Base-by-base conservation (phyloP, 2,113 vertebrate genomes). In the Phainopepla nitens region DNA sequence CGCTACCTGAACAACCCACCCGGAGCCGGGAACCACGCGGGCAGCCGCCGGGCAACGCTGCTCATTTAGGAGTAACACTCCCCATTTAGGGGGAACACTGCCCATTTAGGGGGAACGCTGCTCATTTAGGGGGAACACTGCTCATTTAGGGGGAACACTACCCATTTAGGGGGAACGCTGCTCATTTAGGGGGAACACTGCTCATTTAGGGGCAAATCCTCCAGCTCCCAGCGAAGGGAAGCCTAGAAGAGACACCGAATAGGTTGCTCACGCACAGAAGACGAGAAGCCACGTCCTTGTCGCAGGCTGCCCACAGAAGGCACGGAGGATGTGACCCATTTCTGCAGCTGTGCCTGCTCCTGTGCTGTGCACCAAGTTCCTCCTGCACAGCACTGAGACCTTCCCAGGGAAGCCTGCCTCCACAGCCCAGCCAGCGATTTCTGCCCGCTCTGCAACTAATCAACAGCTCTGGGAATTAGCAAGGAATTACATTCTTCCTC, bases 11-110 rank as follows among this genome's bases (percentile, higher is more conserved):
- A 11, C 72, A 44, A 8, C 35, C 51, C 80, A 21, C 61, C 9
- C 0, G 0, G 58, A 50, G 50, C 0, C 54, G 39, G 51, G 31
- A 60, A 57, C 56, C 29, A 56, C 0, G 0, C 35, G 31, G 66
- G 39, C 69, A 89, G 62, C 36, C 31, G 42, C 84, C 50, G 60
- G 41, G 13, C 71, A 73, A 5, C 62, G 3, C 25, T 7, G 60
- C 82, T 90, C 62, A 25, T 50, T 80, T 69, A 19, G n/a, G n/a
- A n/a, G n/a, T n/a, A n/a, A n/a, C n/a, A n/a, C n/a, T n/a, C n/a
- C n/a, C n/a, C n/a, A n/a, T n/a, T n/a, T n/a, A n/a, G n/a, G n/a
- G n/a, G n/a, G n/a, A n/a, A n/a, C n/a, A n/a, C n/a, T n/a, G n/a
- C n/a, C n/a, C n/a, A n/a, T n/a, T n/a, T n/a, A n/a, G n/a, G 60